Conservation (phyloP, 2,888 invertebrate species). For the Rhopalosiphum nymphaeae region DNA sequence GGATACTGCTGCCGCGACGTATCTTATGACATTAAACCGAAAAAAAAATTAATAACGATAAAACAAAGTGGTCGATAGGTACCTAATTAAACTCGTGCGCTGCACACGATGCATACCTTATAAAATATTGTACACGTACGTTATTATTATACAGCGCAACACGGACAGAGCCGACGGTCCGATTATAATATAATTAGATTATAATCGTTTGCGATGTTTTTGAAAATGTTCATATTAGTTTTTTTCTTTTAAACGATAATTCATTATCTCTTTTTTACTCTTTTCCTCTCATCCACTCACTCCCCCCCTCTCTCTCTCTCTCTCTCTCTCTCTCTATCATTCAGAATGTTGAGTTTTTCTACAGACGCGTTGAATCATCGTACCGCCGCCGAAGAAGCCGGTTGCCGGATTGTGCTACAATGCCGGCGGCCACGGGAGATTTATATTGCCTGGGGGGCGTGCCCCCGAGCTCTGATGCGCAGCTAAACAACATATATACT, state of each 20-base stretch:
- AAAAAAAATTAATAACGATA: conserved; percentile 22
- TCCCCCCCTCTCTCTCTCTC: background rate
- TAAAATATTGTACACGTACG: conserved; percentile 5
- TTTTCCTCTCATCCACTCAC: background rate
- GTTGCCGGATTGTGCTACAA: conserved; percentile 55
- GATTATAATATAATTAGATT: conserved; percentile 55
- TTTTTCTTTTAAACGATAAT: conserved; percentile 47
- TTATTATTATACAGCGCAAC: background rate
- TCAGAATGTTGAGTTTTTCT: background rate
- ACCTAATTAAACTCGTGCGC: conserved; percentile 33
- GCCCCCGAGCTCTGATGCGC: conserved; percentile 21
- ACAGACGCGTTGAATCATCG: background rate
- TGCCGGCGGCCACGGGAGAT: conserved; percentile 34
- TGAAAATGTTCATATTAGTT: conserved; percentile 2
- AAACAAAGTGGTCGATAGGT: conserved; percentile 14
- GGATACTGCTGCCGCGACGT: background rate
- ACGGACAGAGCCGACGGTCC: background rate
- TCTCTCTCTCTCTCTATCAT: background rate
- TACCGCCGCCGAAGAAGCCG: conserved; percentile 17
- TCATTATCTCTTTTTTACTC: conserved; percentile 25
- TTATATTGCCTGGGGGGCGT: conserved; percentile 52
- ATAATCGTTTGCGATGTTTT: conserved; percentile 52
- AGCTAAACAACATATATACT: background rate
- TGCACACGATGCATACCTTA: background rate
- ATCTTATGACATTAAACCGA: conserved; percentile 28